Base-by-base conservation (phyloP, 2,113 vertebrate genomes). In the Guaruba guarouba region DNA sequence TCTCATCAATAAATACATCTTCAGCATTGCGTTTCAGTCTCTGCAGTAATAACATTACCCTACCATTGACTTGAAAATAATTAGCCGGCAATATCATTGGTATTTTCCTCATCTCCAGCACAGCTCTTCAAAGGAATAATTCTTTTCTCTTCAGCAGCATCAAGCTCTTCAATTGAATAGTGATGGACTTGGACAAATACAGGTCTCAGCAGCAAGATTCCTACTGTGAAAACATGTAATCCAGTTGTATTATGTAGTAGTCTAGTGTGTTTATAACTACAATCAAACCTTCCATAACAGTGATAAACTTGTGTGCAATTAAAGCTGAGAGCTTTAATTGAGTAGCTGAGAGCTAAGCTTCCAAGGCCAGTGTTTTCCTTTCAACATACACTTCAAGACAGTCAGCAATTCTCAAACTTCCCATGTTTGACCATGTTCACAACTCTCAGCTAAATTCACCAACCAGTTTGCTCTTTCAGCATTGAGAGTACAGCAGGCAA, bases 21-120 rank as follows among this genome's bases (percentile, higher is more conserved):
- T 82, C 76, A 83, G 70, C 49, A 33, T 28, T 79, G 68, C 29
- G 44, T 95, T 96, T 96, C 87, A 69, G 62, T 86, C 91, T 94
- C 91, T 90, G 57, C 41, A 83, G 78, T 86, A 86, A 88, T 69
- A 91, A 88, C 35, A 44, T 13, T 92, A 86, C 49, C 49, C 66
- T 84, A 43, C 62, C 76, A 93, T 91, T 77, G 88, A 92, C 83
- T 94, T 88, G 41, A 95, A 95, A 95, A 96, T 95, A 97, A 97
- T 96, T 97, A 97, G 81, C 52, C 76, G 79, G 57, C 41, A 82
- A 44, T 41, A 91, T 67, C 86, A 70, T 49, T 67, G 75, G 82
- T 88, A 84, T 93, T 92, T 97, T 95, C 91, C 92, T 95, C 91
- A 71, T 80, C 59, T 46, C 27, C 64, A 86, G 39, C 29, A 61